Evolutionary conservation across 2,888 invertebrate genomes (phyloP).

Genomic region (Yponomeuta sedellus): DNA sequence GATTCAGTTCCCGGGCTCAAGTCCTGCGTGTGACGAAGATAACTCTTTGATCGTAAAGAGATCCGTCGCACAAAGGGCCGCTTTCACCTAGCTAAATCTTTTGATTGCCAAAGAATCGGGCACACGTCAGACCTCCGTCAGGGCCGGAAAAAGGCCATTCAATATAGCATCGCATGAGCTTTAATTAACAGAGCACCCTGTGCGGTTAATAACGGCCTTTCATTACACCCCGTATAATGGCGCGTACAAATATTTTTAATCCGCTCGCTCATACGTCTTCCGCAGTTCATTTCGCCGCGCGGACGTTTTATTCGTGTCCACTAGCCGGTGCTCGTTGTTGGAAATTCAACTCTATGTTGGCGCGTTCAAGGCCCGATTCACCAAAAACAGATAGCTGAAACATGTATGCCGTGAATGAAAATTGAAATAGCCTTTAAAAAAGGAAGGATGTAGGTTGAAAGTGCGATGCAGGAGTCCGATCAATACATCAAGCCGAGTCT

Average conservation of each 20-base stretch:
- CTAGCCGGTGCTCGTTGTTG: conserved; percentile 18
- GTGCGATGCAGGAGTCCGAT: conserved; percentile 19
- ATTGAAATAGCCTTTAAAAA: not conserved
- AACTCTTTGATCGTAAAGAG: not conserved
- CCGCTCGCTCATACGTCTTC: conserved; percentile 72
- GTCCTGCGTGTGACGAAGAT: not conserved
- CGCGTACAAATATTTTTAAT: conserved; percentile 76
- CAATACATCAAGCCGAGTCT: conserved; percentile 33
- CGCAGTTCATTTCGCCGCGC: conserved; percentile 70
- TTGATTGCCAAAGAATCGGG: conserved; percentile 19
- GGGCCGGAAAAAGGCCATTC: conserved; percentile 40
- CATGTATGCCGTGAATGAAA: not conserved
- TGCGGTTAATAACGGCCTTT: conserved; percentile 70
- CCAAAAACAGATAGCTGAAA: not conserved
- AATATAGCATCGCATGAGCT: conserved; percentile 40
- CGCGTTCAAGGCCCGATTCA: not conserved
- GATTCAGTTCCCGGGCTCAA: not conserved
- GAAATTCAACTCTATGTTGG: conserved; percentile 27
- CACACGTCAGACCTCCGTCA: conserved; percentile 60
- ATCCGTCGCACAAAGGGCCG: not conserved
- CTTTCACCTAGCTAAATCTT: conserved; percentile 20
- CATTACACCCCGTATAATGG: conserved; percentile 74
- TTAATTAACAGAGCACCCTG: conserved; percentile 65
- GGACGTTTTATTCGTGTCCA: conserved; percentile 48
- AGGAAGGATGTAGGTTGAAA: conserved; percentile 23